Evolutionary conservation across 2,113 vertebrate species (phyloP).

Genomic region (Fulica atra): DNA sequence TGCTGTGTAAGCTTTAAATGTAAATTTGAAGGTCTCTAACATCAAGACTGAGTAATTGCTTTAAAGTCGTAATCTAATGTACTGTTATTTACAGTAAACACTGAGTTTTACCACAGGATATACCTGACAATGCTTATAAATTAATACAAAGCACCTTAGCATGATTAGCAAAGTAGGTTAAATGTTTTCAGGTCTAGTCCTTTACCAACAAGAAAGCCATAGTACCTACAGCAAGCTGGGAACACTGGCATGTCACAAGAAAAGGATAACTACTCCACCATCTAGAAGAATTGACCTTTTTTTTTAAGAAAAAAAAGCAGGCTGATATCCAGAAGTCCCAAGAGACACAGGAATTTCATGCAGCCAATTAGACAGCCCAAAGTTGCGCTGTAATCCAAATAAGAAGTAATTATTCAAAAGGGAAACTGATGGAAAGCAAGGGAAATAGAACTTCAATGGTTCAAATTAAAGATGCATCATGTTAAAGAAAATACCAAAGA

Average conservation of each 20-base stretch:
- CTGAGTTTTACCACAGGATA: neutral
- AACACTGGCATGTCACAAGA: neutral
- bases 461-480: neutral
- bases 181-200: neutral
- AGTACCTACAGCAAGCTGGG: neutral
- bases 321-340: neutral
- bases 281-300: neutral
- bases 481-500: neutral
- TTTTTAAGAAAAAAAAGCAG: too few species aligned
- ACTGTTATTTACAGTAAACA: neutral
- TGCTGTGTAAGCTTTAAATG: neutral
- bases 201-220: neutral
- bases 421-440: neutral
- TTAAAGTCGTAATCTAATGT: neutral
- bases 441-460: neutral
- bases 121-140: neutral
- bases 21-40: neutral
- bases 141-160: neutral
- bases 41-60: neutral
- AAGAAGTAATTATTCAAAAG: neutral
- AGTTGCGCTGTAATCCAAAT: neutral
- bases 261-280: neutral
- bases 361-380: neutral
- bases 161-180: neutral
- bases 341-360: neutral